A percentile compares a stretch with the other conserved stretches of the same genome.
phyloP scores from a whole-genome alignment of 2,888 invertebrate species.

The Rambutsinella grinnellia region DNA sequence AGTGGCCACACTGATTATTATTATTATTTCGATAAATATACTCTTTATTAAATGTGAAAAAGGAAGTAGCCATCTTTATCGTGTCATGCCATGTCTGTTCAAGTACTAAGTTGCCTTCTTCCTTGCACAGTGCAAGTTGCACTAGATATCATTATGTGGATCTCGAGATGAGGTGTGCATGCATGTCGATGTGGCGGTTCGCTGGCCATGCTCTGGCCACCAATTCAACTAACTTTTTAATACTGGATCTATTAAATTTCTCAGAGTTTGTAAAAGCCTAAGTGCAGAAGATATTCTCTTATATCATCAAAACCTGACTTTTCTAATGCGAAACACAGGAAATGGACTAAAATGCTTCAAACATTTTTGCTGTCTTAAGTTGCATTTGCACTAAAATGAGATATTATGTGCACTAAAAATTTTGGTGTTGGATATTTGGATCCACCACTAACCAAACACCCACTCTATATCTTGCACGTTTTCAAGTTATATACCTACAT shows the following conservation, averaged over 20 bases:
- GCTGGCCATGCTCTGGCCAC: not conserved
- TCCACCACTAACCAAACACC: not conserved
- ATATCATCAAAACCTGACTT: not conserved
- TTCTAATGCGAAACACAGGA: not conserved
- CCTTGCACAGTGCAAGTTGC: not conserved
- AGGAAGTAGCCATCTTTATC: not conserved
- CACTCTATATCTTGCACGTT: too few relatives aligned
- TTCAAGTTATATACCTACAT: too few relatives aligned
- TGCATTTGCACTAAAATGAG: not conserved
- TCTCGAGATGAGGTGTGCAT: not conserved
- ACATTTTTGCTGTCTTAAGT: conserved; percentile 3
- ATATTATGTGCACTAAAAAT: too few relatives aligned
- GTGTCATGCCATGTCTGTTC: not conserved
- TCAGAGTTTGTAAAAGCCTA: too few relatives aligned
- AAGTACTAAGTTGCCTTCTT: not conserved
- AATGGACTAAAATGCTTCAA: conserved; percentile 23
- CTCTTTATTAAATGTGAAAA: not conserved
- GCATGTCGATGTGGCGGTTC: not conserved
- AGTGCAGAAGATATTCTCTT: not conserved
- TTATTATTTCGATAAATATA: not conserved
- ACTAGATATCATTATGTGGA: not conserved
- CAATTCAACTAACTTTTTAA: not conserved
- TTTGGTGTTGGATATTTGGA: not conserved
- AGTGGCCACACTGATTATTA: not conserved
- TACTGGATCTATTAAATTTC: not conserved